Percentiles rank a stretch among this genome's conserved stretches.
phyloP scores from a whole-genome alignment of 1,140 invertebrate species.

The Bombus turneri region DNA sequence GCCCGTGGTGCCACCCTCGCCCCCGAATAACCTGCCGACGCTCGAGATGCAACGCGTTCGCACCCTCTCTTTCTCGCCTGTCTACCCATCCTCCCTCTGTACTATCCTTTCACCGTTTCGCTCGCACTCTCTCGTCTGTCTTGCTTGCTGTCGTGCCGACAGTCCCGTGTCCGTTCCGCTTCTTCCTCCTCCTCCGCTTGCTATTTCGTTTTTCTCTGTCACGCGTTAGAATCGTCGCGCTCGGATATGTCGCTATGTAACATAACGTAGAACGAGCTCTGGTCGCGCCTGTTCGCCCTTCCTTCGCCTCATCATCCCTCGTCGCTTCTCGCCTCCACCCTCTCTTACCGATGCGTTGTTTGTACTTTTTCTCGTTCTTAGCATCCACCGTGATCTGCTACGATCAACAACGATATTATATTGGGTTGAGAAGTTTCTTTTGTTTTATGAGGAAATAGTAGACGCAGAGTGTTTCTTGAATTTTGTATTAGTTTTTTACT shows the following conservation, averaged over 20 bases:
- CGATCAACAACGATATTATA: no score
- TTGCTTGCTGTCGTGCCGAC: not conserved
- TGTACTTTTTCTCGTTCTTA: no score
- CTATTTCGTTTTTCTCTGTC: constrained; percentile 55
- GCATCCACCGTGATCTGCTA: no score
- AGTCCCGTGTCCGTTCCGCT: not conserved
- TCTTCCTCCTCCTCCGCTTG: not conserved
- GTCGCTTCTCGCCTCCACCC: no score
- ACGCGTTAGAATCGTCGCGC: not conserved
- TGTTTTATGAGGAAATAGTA: no score
- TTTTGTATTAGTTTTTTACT: no score
- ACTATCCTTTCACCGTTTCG: not conserved
- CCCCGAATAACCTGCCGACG: constrained; percentile 63
- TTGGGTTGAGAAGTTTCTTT: no score
- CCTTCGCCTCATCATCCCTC: no score
- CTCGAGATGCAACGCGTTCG: constrained; percentile 63
- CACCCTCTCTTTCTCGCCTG: not conserved
- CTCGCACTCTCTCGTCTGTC: not conserved
- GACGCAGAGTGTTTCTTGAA: no score
- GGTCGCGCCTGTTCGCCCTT: not conserved
- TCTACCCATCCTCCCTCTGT: not conserved
- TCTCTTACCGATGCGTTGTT: no score
- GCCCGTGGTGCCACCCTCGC: constrained; percentile 66
- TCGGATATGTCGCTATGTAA: no score
- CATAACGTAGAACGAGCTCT: no score